Evolutionary conservation across 2,113 vertebrate genomes (phyloP).

Genomic region (Pterocles burchelli): DNA sequence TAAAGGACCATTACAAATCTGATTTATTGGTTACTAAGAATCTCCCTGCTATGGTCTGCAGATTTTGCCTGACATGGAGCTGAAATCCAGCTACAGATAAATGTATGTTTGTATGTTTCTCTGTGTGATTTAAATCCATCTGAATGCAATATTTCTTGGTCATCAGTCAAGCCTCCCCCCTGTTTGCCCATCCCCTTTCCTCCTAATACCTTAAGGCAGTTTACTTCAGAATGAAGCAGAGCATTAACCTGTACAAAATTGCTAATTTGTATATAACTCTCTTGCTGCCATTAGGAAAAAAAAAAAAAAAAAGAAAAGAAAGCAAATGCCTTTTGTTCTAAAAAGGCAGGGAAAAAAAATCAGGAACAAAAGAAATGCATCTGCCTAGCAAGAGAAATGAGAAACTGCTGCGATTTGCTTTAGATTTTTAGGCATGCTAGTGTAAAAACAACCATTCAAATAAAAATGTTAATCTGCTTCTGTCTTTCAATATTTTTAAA

Average conservation of each 20-base stretch:
- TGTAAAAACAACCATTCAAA: background rate
- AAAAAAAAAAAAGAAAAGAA: background rate
- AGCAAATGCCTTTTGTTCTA: conserved; percentile 65
- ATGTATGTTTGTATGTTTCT: conserved; percentile 24
- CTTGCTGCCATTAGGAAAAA: background rate
- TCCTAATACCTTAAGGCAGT: conserved; percentile 66
- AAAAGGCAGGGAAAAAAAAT: conserved; percentile 44
- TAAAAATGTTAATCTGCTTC: background rate
- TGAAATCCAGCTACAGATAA: conserved; percentile 63
- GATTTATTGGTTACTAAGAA: conserved; percentile 57
- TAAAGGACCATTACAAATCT: conserved; percentile 73
- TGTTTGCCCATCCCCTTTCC: background rate
- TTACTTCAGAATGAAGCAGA: conserved; percentile 70
- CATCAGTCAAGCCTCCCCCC: background rate
- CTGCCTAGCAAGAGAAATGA: conserved; percentile 29
- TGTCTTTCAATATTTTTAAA: background rate
- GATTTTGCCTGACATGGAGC: conserved; percentile 34
- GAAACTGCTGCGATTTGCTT: conserved; percentile 23
- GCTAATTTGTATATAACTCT: conserved; percentile 53
- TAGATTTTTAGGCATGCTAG: conserved; percentile 20
- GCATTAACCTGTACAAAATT: conserved; percentile 67
- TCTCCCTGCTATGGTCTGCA: conserved; percentile 44
- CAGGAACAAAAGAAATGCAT: conserved; percentile 77
- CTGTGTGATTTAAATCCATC: conserved; percentile 40
- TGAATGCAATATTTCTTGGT: conserved; percentile 56